These are phyloP conservation scores for Cryptotis parvus DNA, from an alignment of 2,113 vertebrate species.

Conservation along the genomic window DNA sequence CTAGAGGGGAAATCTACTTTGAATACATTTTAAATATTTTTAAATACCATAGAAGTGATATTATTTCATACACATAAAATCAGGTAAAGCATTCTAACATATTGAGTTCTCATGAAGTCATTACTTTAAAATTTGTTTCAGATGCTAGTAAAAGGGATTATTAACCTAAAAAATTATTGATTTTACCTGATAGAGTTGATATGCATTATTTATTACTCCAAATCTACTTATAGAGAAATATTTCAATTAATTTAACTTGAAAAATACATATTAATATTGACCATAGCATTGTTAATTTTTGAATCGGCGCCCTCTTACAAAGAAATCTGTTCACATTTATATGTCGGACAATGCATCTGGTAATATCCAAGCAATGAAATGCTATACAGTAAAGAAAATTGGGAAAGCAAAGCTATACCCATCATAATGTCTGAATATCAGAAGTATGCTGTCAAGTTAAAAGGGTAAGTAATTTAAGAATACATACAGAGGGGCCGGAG, in stretches of 20 bases:
- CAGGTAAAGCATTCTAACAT: background rate
- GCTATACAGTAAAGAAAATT: slow-evolving; percentile 20
- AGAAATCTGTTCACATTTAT: background rate
- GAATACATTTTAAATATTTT: slow-evolving; percentile 19
- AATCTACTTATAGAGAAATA: background rate
- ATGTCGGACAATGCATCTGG: background rate
- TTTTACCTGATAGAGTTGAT: background rate
- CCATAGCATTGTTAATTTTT: too few relatives aligned
- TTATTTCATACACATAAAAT: too few relatives aligned
- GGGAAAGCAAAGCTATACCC: background rate
- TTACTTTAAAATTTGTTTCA: background rate
- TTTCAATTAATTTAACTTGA: slow-evolving; percentile 21
- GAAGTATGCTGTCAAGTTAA: background rate
- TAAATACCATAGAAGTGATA: background rate
- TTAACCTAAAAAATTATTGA: background rate
- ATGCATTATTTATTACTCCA: background rate
- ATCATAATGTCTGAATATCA: background rate
- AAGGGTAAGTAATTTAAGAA: slow-evolving; percentile 17
- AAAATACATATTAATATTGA: background rate
- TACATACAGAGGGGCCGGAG: background rate
- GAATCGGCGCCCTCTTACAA: too few relatives aligned
- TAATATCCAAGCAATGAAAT: slow-evolving; percentile 16
- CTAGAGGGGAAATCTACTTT: background rate
- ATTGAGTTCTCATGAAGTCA: background rate
- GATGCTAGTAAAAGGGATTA: background rate